Base-by-base conservation (phyloP, 2,888 invertebrate genomes). In the Caenorhabditis plicata region DNA sequence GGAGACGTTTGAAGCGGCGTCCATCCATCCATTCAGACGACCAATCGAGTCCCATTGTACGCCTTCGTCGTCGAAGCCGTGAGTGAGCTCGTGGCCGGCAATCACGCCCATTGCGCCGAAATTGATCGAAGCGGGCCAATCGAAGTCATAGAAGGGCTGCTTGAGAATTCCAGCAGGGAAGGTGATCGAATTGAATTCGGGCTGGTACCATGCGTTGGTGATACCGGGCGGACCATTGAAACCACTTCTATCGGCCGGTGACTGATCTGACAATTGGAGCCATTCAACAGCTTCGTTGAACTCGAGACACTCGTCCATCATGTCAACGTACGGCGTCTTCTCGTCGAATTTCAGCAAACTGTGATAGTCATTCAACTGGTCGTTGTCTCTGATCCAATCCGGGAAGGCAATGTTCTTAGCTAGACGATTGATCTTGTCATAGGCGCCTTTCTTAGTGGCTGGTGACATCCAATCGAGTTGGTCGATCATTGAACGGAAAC, bases 91-190 rank as follows among this genome's bases (percentile, higher is more conserved):
- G 80, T 96, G 95, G 0, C 95, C 63, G 89, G 95, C 94, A 0
- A 96, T 93, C 0, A 94, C 93, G 0, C 95, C 96, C 88, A 96
- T 93, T 1, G 91, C 94, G 0, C 95, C 96, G 75, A 89, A 96
- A 44, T 75, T 77, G 13, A 75, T 63, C 4, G 75, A 54, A 20
- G 74, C 70, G n/a, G 77, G 77, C 55, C 67, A 77, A 47, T 70
- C 65, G 42, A 51, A 51, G 38, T 75, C 72, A 53, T 74, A 77
- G 68, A 75, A 77, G 1, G 77, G 77, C 40, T 64, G 60, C 25
- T 66, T 71, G 3, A 77, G 66, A 44, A 77, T 77, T 32, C 68
- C 78, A 23, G 74, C 68, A 8, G 78, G 78, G 64, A 78, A 72
- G 1, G 78, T 76, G 55, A 78, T 76, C 11, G 77, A 74, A 54